Percentiles rank a stretch among this genome's conserved stretches.
phyloP scores from a whole-genome alignment of 1,140 invertebrate species.

The Drosophila kurseongensis region DNA sequence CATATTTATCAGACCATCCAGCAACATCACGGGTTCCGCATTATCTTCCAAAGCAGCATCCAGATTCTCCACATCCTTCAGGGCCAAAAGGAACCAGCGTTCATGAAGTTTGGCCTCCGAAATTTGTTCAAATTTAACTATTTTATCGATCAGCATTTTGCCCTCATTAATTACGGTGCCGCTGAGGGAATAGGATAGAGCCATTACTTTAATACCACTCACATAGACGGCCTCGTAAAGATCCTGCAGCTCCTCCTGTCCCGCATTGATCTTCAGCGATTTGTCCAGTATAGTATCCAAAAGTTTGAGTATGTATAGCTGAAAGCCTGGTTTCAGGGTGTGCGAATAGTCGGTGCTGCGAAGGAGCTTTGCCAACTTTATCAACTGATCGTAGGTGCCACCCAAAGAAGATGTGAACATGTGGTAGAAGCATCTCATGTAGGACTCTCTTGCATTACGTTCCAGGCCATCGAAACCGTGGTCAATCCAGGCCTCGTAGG shows the following conservation, averaged over 20 bases:
- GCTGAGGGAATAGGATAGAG: slow-evolving; percentile 40
- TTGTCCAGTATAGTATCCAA: slow-evolving; percentile 65
- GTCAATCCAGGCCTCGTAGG: slow-evolving; percentile 73
- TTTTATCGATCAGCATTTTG: slow-evolving; percentile 29
- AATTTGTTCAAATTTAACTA: slow-evolving; percentile 37
- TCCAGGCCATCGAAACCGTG: slow-evolving; percentile 71
- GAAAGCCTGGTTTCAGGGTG: slow-evolving; percentile 68
- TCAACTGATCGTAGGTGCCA: slow-evolving; percentile 85
- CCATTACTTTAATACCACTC: slow-evolving; percentile 60
- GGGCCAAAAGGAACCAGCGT: slow-evolving; percentile 49
- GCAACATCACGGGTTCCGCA: slow-evolving; percentile 71
- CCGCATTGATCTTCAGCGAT: slow-evolving; percentile 28
- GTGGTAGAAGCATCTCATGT: slow-evolving; percentile 84
- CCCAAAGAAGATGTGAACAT: slow-evolving; percentile 87
- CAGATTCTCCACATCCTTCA: slow-evolving; percentile 68
- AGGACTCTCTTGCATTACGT: slow-evolving; percentile 69
- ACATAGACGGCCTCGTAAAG: slow-evolving; percentile 61
- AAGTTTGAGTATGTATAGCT: slow-evolving; percentile 57
- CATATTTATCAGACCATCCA: slow-evolving; percentile 75
- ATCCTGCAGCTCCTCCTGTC: slow-evolving; percentile 33
- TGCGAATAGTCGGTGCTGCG: slow-evolving; percentile 79
- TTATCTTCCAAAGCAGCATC: slow-evolving; percentile 69
- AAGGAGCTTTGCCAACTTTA: slow-evolving; percentile 76
- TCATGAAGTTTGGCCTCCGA: slow-evolving; percentile 51
- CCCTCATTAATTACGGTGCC: background rate